Evolutionary conservation across 2,888 invertebrate species (phyloP), one percentile per base, ranked within the genome.

Genomic region (Blastobasis lacticolella): DNA sequence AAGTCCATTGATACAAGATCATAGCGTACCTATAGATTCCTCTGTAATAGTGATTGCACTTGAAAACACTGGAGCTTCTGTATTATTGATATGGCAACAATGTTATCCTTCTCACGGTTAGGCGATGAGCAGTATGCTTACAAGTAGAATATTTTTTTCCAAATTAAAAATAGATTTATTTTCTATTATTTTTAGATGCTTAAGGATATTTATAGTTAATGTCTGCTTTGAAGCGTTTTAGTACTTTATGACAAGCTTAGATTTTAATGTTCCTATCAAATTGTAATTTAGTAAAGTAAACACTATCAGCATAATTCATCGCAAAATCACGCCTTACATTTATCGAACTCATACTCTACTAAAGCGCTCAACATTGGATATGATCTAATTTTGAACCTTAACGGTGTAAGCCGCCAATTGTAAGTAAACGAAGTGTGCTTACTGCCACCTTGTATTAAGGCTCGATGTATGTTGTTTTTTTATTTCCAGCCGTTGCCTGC

Each of bases 401-500:
- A 23, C 23, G 23, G 23, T 23, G 70, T 70, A 75, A 71, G 64
- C 73, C 69, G 64, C 56, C 74, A 79, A 78, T 79, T 80, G 77
- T 54, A 56, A 56, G 47, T 57, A 60, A 62, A 63, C 57, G 50
- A 62, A 65, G 64, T 73, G 74, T 79, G 82, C 83, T 78, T 81
- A 66, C 69, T 72, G 64, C 72, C 78, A 75, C 73, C 78, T 73
- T 81, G 80, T 85, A 85, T 76, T 84, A 85, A 86, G 87, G 86
- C 87, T 84, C 87, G 86, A 85, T 87, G 82, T 88, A 84, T 88
- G 86, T 87, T 88, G 86, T 88, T 88, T 87, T 23, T 83, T 89
- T 88, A 88, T 88, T 89, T 87, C 84, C 89, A 89, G 89, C 86
- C 80, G 85, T 85, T 86, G 88, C 87, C 89, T 87, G 88, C 85